A percentile compares a stretch with the other conserved stretches of the same genome.
phyloP scores from a whole-genome alignment of 2,797 vertebrate genomes.

The Cyclura pinguis region DNA sequence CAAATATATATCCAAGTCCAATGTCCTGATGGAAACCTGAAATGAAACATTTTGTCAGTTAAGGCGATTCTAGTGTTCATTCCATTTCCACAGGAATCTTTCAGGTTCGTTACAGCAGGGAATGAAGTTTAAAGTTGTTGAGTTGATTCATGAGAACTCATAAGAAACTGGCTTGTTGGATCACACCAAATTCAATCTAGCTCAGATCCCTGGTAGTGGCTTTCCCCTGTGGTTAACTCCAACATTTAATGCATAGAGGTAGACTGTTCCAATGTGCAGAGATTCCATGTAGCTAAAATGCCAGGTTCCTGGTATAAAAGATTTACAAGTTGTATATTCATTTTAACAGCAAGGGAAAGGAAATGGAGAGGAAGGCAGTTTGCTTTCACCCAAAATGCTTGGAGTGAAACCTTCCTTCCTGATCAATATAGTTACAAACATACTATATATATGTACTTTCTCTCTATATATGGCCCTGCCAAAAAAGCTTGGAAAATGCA shows the following conservation, averaged over 20 bases:
- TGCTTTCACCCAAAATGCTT: not conserved
- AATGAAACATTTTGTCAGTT: not conserved
- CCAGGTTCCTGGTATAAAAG: accelerated
- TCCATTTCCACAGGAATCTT: not conserved
- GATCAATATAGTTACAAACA: not conserved
- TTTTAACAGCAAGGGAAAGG: not conserved
- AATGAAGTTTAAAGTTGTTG: not conserved
- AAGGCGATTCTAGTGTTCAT: not conserved
- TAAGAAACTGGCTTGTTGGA: not conserved
- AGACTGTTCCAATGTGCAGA: not conserved
- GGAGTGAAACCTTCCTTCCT: not conserved
- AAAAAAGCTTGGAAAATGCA: not conserved
- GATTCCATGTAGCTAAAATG: not conserved
- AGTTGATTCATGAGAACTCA: not conserved
- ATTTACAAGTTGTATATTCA: not conserved
- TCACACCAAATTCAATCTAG: too few species aligned
- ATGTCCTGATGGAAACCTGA: slow-evolving; percentile 22
- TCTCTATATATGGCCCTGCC: not conserved
- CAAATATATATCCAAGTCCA: accelerated
- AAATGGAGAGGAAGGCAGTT: accelerated
- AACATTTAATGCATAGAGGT: not conserved
- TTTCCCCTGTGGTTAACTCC: not conserved
- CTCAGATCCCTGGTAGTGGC: not conserved
- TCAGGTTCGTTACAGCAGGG: not conserved
- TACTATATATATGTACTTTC: too few species aligned